Conservation (phyloP, 2,888 invertebrate genomes). For the Acleris literana region DNA sequence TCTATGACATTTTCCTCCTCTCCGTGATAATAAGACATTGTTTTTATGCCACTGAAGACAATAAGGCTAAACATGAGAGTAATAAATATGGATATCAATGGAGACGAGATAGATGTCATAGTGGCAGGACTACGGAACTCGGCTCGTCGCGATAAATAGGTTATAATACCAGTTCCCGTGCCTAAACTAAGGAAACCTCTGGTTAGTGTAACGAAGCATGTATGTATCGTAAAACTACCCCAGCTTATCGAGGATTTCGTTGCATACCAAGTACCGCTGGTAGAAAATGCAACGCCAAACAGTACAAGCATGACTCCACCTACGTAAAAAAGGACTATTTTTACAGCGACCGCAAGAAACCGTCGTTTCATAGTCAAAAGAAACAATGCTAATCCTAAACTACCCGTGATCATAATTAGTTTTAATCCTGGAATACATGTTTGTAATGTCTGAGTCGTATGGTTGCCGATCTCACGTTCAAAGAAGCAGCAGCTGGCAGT, state of each 20-base stretch:
- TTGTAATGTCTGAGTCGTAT: constrained; percentile 49
- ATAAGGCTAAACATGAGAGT: constrained; percentile 57
- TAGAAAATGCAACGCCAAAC: constrained; percentile 63
- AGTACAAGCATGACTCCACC: constrained; percentile 54
- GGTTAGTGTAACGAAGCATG: constrained; percentile 49
- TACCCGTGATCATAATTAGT: constrained; percentile 48
- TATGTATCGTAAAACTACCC: constrained; percentile 47
- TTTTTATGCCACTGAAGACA: constrained; percentile 65
- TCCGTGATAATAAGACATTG: constrained; percentile 72
- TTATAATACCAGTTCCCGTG: constrained; percentile 64
- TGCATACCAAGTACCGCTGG: constrained; percentile 68
- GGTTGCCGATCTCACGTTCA: constrained; percentile 63
- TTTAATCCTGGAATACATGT: constrained; percentile 61
- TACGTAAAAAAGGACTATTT: constrained; percentile 54
- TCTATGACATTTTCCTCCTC: constrained; percentile 69
- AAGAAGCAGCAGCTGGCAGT: constrained; percentile 71
- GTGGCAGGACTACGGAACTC: constrained; percentile 72
- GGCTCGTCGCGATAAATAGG: constrained; percentile 60
- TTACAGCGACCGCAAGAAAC: constrained; percentile 54
- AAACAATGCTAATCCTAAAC: constrained; percentile 53
- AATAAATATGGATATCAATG: constrained; percentile 57
- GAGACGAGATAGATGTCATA: constrained; percentile 64
- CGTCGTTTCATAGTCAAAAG: constrained; percentile 62
- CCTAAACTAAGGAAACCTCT: constrained; percentile 61
- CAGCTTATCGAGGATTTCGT: constrained; percentile 55